Evolutionary conservation across 2,888 invertebrate genomes (phyloP).

Genomic region (Agrenia bidenticulata): DNA sequence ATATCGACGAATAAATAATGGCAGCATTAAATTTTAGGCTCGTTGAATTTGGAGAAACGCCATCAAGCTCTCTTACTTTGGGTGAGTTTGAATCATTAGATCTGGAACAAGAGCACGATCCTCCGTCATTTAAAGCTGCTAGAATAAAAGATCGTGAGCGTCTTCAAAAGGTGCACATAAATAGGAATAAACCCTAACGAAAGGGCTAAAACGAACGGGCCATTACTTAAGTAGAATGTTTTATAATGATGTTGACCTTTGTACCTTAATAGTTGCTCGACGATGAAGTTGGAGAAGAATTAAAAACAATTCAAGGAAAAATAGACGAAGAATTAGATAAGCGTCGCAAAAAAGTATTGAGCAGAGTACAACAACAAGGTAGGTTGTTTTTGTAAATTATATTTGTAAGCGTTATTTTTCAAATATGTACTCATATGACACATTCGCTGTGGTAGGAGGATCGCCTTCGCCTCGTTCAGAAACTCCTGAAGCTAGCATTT

Average conservation of each 20-base stretch:
- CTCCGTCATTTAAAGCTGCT: conserved; percentile 90
- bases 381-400: background rate
- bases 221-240: no score
- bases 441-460: no score
- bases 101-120: conserved; percentile 93
- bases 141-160: conserved; percentile 84
- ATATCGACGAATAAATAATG: background rate
- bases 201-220: no score
- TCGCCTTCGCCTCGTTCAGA: no score
- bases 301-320: conserved; percentile 78
- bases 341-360: conserved; percentile 53
- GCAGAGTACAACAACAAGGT: background rate
- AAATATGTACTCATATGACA: no score
- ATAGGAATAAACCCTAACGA: no score
- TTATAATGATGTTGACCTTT: no score
- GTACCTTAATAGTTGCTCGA: conserved; percentile 59
- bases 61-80: conserved; percentile 87
- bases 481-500: no score
- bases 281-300: conserved; percentile 59
- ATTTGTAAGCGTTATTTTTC: no score
- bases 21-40: conserved; percentile 62
- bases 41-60: conserved; percentile 94
- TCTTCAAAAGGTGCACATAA: conserved; percentile 73
- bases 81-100: conserved; percentile 98
- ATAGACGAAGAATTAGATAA: conserved; percentile 79